Base-by-base conservation (phyloP, 1,140 invertebrate genomes). In the Cherax quadricarinatus region DNA sequence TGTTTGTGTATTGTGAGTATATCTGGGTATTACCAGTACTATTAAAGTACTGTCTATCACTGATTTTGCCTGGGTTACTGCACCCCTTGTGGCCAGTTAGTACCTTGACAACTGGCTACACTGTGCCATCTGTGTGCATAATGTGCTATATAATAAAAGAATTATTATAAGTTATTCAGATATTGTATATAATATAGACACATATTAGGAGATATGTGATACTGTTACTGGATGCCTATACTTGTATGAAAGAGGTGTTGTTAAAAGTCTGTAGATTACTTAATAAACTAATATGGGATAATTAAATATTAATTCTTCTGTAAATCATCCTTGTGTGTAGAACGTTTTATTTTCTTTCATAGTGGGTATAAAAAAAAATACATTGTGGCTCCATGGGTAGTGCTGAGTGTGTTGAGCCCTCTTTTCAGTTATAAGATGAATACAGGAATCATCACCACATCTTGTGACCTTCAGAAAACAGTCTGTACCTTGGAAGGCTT, bases 261-360 rank as follows among this genome's bases (percentile, higher is more conserved):
- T 88, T 62, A 84, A 41, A 10, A 88, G 78, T 88, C 86, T 88
- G 86, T 88, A 88, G 78, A 88, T 53, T 30, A 88, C 51, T 88
- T 88, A 88, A 88, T 88, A 88, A 88, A 88, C 75, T 88, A 88
- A 88, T 88, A 88, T 62, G 75, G 73, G 86, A 88, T 78, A 53
- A 57, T 21, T 60, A 57, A 12, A 57, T 84, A 57, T 57, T 84
- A 24, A 53, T 57, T 30, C 24, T 60, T 24, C n/a, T 53, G 24
- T 24, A 57, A 57, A 57, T 14, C 53, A 57, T 14, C 14, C 9
- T 57, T 41, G 30, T 41, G 30, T 41, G 30, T 41, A 41, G 30
- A 1, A 41, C 2, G 30, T 41, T 41, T 41, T 41, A 41, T 41
- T 41, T 41, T 41, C 30, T 41, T 41, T 41, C 30, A 41, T 41